A percentile compares a stretch with the other conserved stretches of the same genome.
Conservation (phyloP, 2,888 invertebrate species). For the Elmis aenea region DNA sequence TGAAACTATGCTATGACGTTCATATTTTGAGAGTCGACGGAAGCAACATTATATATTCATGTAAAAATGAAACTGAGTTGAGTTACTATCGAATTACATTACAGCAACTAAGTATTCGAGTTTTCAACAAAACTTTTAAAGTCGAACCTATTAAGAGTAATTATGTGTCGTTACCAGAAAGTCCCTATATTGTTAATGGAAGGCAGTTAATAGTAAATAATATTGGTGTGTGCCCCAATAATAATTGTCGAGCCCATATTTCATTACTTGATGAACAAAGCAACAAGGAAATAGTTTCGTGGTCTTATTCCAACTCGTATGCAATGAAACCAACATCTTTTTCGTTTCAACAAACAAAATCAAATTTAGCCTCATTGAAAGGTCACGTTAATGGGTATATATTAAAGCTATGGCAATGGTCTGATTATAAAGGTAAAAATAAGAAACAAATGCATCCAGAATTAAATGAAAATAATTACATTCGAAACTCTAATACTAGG, state of each 20-base stretch:
- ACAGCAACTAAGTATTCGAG: constrained; percentile 19
- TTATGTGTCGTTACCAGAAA: constrained; percentile 47
- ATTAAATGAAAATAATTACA: background rate
- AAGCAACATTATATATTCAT: constrained; percentile 43
- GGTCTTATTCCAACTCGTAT: constrained; percentile 63
- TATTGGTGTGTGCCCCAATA: constrained; percentile 66
- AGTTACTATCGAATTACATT: constrained; percentile 21
- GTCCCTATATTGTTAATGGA: constrained; percentile 56
- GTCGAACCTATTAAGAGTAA: constrained; percentile 25
- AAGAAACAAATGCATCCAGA: too few species aligned
- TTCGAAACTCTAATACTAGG: constrained; percentile 7
- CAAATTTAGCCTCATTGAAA: constrained; percentile 40
- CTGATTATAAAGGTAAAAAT: constrained; percentile 34
- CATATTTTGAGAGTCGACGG: constrained; percentile 54
- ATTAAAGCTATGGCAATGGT: constrained; percentile 80
- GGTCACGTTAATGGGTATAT: constrained; percentile 68
- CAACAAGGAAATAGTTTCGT: constrained; percentile 42
- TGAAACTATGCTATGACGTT: constrained; percentile 56
- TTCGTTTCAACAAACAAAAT: constrained; percentile 50
- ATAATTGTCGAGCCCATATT: constrained; percentile 60
- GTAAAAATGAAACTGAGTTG: constrained; percentile 51
- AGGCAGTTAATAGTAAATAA: constrained; percentile 67
- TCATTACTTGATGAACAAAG: constrained; percentile 54
- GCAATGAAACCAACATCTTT: constrained; percentile 70
- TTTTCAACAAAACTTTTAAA: constrained; percentile 17